Base-by-base conservation (phyloP, 2,888 invertebrate genomes). In the Liopterus haemorrhoidalis region DNA sequence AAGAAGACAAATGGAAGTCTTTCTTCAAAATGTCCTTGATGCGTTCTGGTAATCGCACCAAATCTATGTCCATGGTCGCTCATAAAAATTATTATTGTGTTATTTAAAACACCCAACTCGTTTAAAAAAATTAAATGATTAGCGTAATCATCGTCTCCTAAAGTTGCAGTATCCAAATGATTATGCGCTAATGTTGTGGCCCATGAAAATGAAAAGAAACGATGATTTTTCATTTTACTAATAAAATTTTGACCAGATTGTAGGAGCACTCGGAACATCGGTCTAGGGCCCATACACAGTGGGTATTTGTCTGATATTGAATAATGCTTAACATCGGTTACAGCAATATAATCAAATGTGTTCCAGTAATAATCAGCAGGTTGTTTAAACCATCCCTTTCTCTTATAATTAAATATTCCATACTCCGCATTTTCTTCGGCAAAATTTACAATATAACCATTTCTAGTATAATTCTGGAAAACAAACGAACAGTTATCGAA, bases 31-130 rank as follows among this genome's bases (percentile, higher is more conserved):
- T 81, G 73, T 4, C 85, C 85, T 64, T 88, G 85, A 63, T 82
- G 85, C 0, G 88, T 88, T 52, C 73, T 71, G 3, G 87, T 74
- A 55, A 87, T 85, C 2, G 73, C 72, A 2, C 88, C 90, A 79
- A 84, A 88, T 41, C 90, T 70, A 48, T 87, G 76, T 0, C 91
- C 91, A 58, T 91, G 90, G 60, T 91, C 91, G 62, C 88, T 88
- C 69, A 88, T 69, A 25, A 71, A 53, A 39, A 88, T 69, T 5
- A 81, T 54, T 25, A 79, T 70, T 0, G 84, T 83, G 9, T 75
- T 70, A 38, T 82, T 74, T 37, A 85, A 65, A 41, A 76, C 68
- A 4, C 70, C 68, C 3, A 69, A 59, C 1, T 60, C 52, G 24
- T 74, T 66, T 35, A 80, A 59, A 45, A 67, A 64, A 48, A 63